A percentile compares a stretch with the other conserved stretches of the same genome.
Evolutionary conservation across 2,797 vertebrate genomes (phyloP).

Genomic region (Decapterus maruadsi): DNA sequence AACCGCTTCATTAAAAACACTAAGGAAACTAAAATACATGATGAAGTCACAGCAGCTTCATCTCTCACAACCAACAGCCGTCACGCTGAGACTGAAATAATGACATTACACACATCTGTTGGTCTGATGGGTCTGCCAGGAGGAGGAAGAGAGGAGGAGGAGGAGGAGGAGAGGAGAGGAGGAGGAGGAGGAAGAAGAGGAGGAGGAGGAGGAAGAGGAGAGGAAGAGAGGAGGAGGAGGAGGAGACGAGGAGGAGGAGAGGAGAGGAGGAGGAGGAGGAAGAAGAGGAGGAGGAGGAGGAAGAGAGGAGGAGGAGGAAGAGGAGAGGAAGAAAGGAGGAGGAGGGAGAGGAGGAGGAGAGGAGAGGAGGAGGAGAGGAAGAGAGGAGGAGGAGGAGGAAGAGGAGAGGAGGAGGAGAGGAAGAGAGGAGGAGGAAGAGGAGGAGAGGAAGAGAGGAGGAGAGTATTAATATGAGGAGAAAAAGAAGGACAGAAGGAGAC

Average conservation of each 20-base stretch:
- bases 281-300: background rate
- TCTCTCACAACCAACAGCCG: constrained; percentile 34
- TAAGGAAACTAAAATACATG: background rate
- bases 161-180: background rate
- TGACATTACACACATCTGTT: constrained; percentile 51
- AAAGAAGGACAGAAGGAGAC: too few species aligned
- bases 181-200: background rate
- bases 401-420: too few species aligned
- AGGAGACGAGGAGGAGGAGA: background rate
- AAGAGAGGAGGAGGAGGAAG: background rate
- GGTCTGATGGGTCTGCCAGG: constrained; percentile 31
- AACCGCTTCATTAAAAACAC: too few species aligned
- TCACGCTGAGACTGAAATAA: constrained; percentile 37
- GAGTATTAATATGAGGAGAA: too few species aligned
- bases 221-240: background rate
- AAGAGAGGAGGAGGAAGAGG: too few species aligned
- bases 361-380: background rate
- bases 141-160: background rate
- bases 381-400: too few species aligned
- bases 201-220: too few species aligned
- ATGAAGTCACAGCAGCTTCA: constrained; percentile 21
- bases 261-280: background rate
- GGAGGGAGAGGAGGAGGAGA: background rate
- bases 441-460: too few species aligned
- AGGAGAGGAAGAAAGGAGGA: too few species aligned